Evolutionary conservation across 2,797 vertebrate species (phyloP), one percentile per base, ranked within the genome.

Genomic region (Arctocebus calabarensis): DNA sequence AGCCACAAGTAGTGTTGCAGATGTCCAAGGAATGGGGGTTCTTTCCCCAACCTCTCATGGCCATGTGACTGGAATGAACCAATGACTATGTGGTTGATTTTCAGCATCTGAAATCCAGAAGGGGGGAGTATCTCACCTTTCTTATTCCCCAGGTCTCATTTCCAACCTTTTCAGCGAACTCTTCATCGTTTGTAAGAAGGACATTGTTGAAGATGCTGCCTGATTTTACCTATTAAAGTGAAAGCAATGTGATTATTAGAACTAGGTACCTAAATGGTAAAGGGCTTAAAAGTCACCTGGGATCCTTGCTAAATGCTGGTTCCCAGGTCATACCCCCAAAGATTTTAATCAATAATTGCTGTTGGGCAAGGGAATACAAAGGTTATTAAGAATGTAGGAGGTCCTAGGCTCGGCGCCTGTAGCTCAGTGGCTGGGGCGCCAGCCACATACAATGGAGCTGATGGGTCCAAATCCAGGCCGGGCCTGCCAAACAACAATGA

Each of bases 161-260:
- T 59, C 99, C 99, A 59, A 98, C 97, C 92, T 99, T 98, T 95
- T 99, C 99, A 59, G 99, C 99, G 98, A 99, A 97, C 55, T 98
- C 98, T 89, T 99, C 98, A 97, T 99, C 98, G 86, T 98, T 98
- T 96, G 98, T 98, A 97, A 99, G 99, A 59, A 99, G 98, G 97
- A 99, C 99, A 98, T 99, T 99, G 93, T 99, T 99, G 97, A 99
- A 99, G 95, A 99, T 99, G 5, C 98, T 99, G 34, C 99, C 99
- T 87, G 98, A 99, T 96, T 99, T 99, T 59, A 99, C 98, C 99
- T 99, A 79, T 91, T 98, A 93, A 74, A 96, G 93, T 68, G 40
- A 88, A 95, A 94, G 92, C 4, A 25, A 45, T 48, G 29, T 32
- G 23, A 88, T 96, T 68, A 55, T 95, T 91, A 95, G 17, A 87